These are phyloP conservation scores for rabbit (Oryctolagus cuniculus) DNA, from an alignment of 2,113 vertebrate genomes.

Conservation along the genomic window mOryCun1.1 NC_091448.1:3893001-3893500, in stretches of 20 bases:
- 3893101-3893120: fast-evolving
- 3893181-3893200: background rate
- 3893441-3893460: background rate
- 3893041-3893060: background rate
- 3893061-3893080: too few relatives aligned
- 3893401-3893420: too few relatives aligned
- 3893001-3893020: background rate
- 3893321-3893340: background rate
- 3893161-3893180: background rate
- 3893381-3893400: background rate
- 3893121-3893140: background rate
- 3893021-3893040: background rate
- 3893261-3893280: background rate
- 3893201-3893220: background rate
- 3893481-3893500: background rate
- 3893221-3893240: background rate
- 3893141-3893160: background rate
- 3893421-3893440: background rate
- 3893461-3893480: background rate
- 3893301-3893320: background rate
- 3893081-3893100: background rate
- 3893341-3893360: fast-evolving
- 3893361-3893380: background rate
- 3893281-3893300: background rate
- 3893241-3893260: background rate